phyloP scores from a whole-genome alignment of 2,888 invertebrate species.

The Tolmerus cingulatus region DNA sequence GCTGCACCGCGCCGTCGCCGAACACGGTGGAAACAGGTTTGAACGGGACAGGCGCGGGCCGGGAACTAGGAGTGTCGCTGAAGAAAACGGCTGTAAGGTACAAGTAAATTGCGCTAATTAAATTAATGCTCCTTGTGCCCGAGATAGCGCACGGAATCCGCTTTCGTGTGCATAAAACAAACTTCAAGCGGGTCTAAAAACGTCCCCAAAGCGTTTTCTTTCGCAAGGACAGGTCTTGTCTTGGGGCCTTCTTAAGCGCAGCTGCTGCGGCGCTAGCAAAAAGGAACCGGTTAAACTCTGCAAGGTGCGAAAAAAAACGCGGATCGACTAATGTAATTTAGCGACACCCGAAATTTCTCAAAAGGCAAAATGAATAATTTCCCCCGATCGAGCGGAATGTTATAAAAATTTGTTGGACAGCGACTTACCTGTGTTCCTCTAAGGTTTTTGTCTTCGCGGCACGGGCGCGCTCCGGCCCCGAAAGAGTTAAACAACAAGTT shows the following conservation, averaged over 20 bases:
- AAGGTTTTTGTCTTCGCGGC: slow-evolving; percentile 29
- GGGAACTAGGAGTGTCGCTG: not conserved
- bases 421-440: slow-evolving; percentile 34
- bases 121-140: not conserved
- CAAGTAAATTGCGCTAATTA: not conserved
- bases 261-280: not conserved
- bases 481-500: slow-evolving; percentile 36
- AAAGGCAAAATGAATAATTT: slow-evolving; percentile 27
- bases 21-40: not conserved
- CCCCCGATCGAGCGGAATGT: slow-evolving; percentile 17
- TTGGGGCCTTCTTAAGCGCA: not conserved
- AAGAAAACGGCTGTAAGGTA: not conserved
- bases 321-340: not conserved
- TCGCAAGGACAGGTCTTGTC: not conserved
- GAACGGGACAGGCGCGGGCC: not conserved
- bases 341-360: not conserved
- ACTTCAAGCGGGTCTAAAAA: not conserved
- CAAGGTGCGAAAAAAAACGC: not conserved
- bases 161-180: not conserved
- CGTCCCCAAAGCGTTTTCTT: not conserved
- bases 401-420: slow-evolving; percentile 42
- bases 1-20: not conserved
- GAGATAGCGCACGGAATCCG: not conserved
- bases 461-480: slow-evolving; percentile 4
- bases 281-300: slow-evolving; percentile 11